Evolutionary conservation across 2,797 vertebrate genomes (phyloP), one percentile per base, ranked within the genome.

Genomic region (Paramormyrops hopkinsi): DNA sequence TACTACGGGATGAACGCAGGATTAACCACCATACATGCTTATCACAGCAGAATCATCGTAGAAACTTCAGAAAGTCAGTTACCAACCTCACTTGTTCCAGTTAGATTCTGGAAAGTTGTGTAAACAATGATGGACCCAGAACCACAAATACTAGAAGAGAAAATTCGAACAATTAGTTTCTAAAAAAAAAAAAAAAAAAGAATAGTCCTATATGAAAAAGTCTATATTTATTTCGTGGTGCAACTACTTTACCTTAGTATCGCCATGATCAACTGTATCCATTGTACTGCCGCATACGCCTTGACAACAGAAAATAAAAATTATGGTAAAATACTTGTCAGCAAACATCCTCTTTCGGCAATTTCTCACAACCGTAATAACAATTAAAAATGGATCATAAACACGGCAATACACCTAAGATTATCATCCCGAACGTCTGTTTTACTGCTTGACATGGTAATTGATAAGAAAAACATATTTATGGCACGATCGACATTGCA

Each of bases 181-280:
- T 56, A 5, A 56, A 82, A 54, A 84, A 22, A 56, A 2, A 12
- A 54, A 25, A 88, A 56, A 76, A 51, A 83, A 19, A 54, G 7
- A 19, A 54, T 83, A 88, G n/a, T 25, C 17, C 62, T 29, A 33
- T 4, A 69, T 29, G 25, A 29, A 69, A 29, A 11, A 29, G 3
- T 29, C 25, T 33, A 12, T 69, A 59, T 48, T 22, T 54, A 46
- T 76, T 17, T 50, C 59, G 37, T 50, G 6, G 5, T 2, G 56
- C 12, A 89, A 88, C 33, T n/a, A 41, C 51, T 91, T 91, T 41
- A 96, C 95, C 95, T 96, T 90, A 95, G 93, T 51, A 94, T n/a
- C 14, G 94, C 94, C 95, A 94, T 94, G 85, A 90, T 4, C 76
- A 95, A 90, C 90, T 96, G 95, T 91, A 96, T 94, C 94, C 94